These are phyloP conservation scores for Leucopsar rothschildi DNA, from an alignment of 2,113 vertebrate species.

Conservation along the genomic window DNA sequence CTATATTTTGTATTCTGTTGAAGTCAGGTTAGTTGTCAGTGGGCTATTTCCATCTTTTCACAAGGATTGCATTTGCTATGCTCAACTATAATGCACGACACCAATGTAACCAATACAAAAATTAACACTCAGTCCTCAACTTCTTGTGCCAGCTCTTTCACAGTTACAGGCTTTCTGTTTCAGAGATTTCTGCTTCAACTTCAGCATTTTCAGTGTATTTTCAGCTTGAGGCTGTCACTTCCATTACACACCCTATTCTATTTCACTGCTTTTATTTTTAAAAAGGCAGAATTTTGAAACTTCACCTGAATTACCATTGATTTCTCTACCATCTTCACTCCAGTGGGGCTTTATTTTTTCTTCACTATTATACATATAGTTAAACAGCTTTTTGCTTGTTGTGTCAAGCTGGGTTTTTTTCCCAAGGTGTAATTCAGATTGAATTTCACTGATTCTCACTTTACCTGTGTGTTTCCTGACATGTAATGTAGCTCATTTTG, in stretches of 20 bases:
- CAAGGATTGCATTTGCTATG: not conserved
- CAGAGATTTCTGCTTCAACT: not conserved
- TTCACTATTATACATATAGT: not conserved
- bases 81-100: accelerated
- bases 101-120: not conserved
- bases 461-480: not conserved
- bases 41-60: not conserved
- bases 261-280: not conserved
- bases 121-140: not conserved
- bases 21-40: not conserved
- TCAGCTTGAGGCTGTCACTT: not conserved
- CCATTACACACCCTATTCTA: not conserved
- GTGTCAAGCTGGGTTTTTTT: not conserved
- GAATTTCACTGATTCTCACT: not conserved
- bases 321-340: not conserved
- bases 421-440: not conserved
- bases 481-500: not conserved
- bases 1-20: not conserved
- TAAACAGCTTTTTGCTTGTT: not conserved
- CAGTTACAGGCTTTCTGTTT: not conserved
- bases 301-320: not conserved
- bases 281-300: not conserved
- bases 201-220: not conserved
- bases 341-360: not conserved
- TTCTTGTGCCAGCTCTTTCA: not conserved